Percentiles rank a stretch among this genome's conserved stretches.
These are phyloP conservation scores for Physella acuta DNA, from an alignment of 1,140 invertebrate species.

Conservation along the genomic window DNA sequence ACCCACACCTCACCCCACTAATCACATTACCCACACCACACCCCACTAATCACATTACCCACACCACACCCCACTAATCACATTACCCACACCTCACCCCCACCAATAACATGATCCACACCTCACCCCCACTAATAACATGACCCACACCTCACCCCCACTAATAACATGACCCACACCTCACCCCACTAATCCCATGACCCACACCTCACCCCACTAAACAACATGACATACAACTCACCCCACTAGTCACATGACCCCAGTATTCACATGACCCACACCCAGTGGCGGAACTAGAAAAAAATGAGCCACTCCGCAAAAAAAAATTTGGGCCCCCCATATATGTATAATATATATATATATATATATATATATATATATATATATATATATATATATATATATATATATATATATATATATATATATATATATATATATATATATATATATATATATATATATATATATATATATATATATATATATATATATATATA, in stretches of 20 bases:
- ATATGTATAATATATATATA: slow-evolving; percentile 3
- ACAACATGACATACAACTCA: not conserved
- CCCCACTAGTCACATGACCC: not conserved
- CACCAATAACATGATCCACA: too few relatives aligned
- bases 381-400: not conserved
- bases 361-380: slow-evolving; percentile 3
- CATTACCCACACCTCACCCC: too few relatives aligned
- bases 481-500: not conserved
- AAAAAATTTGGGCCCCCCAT: not conserved
- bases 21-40: too few relatives aligned
- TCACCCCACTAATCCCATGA: too few relatives aligned
- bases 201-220: too few relatives aligned
- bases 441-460: not conserved
- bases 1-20: too few relatives aligned
- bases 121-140: too few relatives aligned
- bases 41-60: too few relatives aligned
- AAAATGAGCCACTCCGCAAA: not conserved
- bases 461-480: not conserved
- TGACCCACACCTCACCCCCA: too few relatives aligned
- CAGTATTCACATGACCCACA: not conserved
- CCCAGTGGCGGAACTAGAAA: not conserved
- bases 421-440: slow-evolving; percentile 8
- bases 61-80: too few relatives aligned
- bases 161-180: too few relatives aligned
- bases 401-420: slow-evolving; percentile 2